Evolutionary conservation across 2,888 invertebrate genomes (phyloP), one percentile per base, ranked within the genome.

Genomic region (Leptopilina myrica): DNA sequence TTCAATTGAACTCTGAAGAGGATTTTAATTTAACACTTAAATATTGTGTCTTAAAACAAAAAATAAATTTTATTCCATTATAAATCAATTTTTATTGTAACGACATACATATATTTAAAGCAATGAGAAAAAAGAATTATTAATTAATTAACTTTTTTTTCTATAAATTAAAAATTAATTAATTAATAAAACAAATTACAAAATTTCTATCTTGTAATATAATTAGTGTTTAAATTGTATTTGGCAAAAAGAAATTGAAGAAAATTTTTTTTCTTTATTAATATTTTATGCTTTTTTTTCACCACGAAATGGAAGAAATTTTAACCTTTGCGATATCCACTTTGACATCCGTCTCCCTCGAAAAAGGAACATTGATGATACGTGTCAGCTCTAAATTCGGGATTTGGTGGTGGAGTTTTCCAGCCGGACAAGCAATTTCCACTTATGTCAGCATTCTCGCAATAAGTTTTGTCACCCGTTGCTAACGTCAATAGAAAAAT

Each of bases 401-500:
- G 15, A 62, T 15, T 62, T 62, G 62, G 62, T 62, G 62, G 62
- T 62, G 62, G 62, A 20, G 15, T 62, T 62, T 15, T 62, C 62
- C 62, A 62, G 15, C 62, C 62, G n/a, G 62, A 62, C 7, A 62
- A 62, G n/a, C 62, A 62, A 62, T 62, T 62, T 15, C 62, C 62
- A 20, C 62, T 62, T 62, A 62, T 62, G 9, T 62, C 62, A 15
- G 62, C 15, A 62, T 62, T 62, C 9, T 62, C 62, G 20, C 62
- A 62, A 62, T 62, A 62, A 15, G 62, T 62, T 20, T 20, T 62
- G 15, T 62, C 62, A 62, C 62, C 62, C 15, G 62, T 62, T 62
- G 62, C 62, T 62, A 15, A 59, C 6, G n/a, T 59, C 6, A 59
- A 59, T 20, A 62, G 15, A 15, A 62, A 20, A 62, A 62, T 62